These are phyloP conservation scores for Lithophane semibrunnea DNA, from an alignment of 2,888 invertebrate species.

Conservation along the genomic window DNA sequence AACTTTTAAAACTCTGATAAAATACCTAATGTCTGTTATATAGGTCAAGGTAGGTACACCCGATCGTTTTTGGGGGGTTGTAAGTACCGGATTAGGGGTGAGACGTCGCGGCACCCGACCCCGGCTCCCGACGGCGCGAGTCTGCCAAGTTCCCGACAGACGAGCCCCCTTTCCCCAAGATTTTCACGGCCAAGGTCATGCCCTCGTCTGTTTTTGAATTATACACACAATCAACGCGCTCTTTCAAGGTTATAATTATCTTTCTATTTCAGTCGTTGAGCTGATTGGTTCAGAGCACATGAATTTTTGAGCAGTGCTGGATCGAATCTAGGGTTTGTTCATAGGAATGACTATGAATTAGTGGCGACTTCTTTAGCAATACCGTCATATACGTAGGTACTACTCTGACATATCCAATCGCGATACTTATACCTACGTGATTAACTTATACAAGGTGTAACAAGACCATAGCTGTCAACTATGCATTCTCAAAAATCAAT, in stretches of 20 bases:
- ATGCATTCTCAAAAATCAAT: too few species aligned
- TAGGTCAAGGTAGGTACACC: slow-evolving; percentile 46
- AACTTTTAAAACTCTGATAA: neutral
- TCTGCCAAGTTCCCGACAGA: slow-evolving; percentile 31
- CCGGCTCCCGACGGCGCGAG: neutral
- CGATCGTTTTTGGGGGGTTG: slow-evolving; percentile 23
- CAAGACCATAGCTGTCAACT: too few species aligned
- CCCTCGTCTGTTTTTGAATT: slow-evolving; percentile 27
- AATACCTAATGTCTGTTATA: neutral
- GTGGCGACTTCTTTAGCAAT: too few species aligned
- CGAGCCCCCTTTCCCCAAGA: slow-evolving; percentile 27
- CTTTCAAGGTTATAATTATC: slow-evolving; percentile 12
- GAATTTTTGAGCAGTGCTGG: neutral
- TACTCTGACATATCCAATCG: neutral
- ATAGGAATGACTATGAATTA: neutral
- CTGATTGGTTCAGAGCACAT: neutral
- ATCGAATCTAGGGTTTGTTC: neutral
- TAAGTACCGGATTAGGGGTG: slow-evolving; percentile 12
- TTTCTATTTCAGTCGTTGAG: neutral
- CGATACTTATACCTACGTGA: too few species aligned
- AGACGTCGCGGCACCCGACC: slow-evolving; percentile 6
- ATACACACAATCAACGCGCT: neutral
- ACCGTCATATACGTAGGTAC: neutral
- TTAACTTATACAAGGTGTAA: too few species aligned
- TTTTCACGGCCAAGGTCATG: slow-evolving; percentile 35